A percentile compares a stretch with the other conserved stretches of the same genome.
Evolutionary conservation across 2,888 invertebrate genomes (phyloP).

Genomic region (Lasioglossum lativentre): DNA sequence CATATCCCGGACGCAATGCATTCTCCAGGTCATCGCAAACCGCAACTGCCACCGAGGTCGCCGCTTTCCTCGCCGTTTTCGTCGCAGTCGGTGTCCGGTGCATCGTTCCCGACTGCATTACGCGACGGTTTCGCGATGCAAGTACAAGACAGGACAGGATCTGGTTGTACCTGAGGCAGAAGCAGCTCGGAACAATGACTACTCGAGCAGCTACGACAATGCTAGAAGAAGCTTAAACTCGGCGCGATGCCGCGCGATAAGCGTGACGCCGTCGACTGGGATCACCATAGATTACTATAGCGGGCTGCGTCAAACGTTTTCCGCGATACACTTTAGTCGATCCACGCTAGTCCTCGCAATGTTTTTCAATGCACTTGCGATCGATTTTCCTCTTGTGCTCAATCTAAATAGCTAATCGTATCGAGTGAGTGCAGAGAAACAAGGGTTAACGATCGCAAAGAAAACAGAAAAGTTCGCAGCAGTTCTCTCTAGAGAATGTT

Average conservation of each 20-base stretch:
- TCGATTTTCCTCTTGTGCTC: too few species aligned
- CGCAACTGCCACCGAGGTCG: background rate
- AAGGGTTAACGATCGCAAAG: too few species aligned
- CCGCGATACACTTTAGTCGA: background rate
- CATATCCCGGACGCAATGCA: background rate
- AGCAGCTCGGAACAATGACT: constrained; percentile 21
- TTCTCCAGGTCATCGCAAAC: background rate
- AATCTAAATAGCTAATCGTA: too few species aligned
- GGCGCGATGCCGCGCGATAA: constrained; percentile 46
- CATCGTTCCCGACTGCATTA: constrained; percentile 38
- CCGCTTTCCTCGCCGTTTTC: constrained; percentile 22
- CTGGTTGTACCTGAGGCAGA: constrained; percentile 54
- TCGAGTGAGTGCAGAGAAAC: too few species aligned
- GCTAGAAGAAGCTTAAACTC: background rate
- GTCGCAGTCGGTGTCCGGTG: constrained; percentile 24
- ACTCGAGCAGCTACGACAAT: constrained; percentile 25
- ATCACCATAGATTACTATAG: constrained; percentile 44
- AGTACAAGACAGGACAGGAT: constrained; percentile 51
- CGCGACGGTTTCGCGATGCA: constrained; percentile 40
- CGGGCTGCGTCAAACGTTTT: constrained; percentile 42
- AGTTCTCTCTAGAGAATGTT: too few species aligned
- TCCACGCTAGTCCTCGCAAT: background rate
- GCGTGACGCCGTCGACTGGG: constrained; percentile 23
- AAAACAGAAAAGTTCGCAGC: too few species aligned
- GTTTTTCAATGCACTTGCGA: background rate